These are phyloP conservation scores for Hoplias malabaricus DNA, from an alignment of 2,113 vertebrate genomes.

Conservation along the genomic window DNA sequence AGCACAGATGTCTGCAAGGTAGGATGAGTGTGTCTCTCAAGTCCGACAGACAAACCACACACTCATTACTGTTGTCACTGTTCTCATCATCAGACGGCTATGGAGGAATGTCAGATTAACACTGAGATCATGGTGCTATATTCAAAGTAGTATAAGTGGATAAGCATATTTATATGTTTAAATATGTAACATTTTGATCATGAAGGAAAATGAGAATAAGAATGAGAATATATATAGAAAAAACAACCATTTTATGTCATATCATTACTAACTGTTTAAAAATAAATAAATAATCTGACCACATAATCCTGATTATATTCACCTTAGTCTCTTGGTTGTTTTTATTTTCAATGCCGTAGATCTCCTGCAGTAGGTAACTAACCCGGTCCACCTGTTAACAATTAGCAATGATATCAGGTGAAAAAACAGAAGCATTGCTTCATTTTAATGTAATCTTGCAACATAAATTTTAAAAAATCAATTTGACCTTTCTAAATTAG, in stretches of 20 bases:
- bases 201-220: no score
- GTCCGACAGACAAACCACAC: constrained; percentile 94
- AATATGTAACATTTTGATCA: no score
- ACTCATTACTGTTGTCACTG: constrained; percentile 97
- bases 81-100: constrained; percentile 94
- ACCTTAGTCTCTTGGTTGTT: constrained; percentile 99
- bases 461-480: neutral
- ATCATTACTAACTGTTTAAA: no score
- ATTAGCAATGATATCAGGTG: neutral
- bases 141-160: no score
- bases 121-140: neutral
- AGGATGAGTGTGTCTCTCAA: constrained; percentile 92
- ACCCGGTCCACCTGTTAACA: constrained; percentile 89
- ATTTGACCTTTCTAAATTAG: neutral
- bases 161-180: no score
- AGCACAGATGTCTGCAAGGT: constrained; percentile 92
- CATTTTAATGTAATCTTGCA: neutral
- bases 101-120: neutral
- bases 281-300: no score
- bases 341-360: constrained; percentile 98
- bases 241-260: no score
- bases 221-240: no score
- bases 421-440: neutral
- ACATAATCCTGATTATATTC: neutral
- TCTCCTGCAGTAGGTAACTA: constrained; percentile 98